Percentiles rank a stretch among this genome's conserved stretches.
phyloP scores from a whole-genome alignment of 2,113 vertebrate species.

The Podocnemis expansa region DNA sequence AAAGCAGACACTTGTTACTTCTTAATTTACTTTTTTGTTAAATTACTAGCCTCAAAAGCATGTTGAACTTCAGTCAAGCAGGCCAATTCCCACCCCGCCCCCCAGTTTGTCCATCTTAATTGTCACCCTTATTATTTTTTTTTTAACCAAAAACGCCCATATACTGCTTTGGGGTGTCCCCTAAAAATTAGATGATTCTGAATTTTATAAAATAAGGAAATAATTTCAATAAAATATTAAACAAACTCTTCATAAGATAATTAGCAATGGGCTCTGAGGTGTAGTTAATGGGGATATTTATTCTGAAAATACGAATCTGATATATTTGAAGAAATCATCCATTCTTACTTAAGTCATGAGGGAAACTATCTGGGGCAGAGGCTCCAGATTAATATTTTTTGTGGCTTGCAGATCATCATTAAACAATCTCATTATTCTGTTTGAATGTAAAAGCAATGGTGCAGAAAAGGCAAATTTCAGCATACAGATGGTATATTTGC shows the following conservation, averaged over 20 bases:
- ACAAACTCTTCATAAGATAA: background rate
- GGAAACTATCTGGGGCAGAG: constrained; percentile 4
- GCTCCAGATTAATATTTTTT: constrained; percentile 55
- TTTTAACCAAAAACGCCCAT: constrained; percentile 33
- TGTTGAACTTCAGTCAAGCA: background rate
- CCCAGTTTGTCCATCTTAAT: background rate
- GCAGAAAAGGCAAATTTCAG: constrained; percentile 45
- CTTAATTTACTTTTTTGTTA: background rate
- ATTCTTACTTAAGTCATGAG: background rate
- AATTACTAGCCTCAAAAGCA: background rate
- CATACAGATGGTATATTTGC: constrained; percentile 59
- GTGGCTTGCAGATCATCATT: constrained; percentile 27
- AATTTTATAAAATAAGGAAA: background rate
- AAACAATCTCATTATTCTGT: constrained; percentile 65
- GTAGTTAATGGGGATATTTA: constrained; percentile 6
- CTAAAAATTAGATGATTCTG: background rate
- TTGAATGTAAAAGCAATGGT: constrained; percentile 53
- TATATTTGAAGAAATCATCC: background rate
- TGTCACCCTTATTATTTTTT: background rate
- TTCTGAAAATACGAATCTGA: constrained; percentile 9
- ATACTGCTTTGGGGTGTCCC: background rate
- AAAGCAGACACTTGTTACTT: background rate
- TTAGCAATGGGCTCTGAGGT: background rate
- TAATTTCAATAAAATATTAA: constrained; percentile 30
- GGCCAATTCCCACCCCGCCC: background rate